Base-by-base conservation (phyloP, 2,797 vertebrate genomes). In the Myripristis murdjan region DNA sequence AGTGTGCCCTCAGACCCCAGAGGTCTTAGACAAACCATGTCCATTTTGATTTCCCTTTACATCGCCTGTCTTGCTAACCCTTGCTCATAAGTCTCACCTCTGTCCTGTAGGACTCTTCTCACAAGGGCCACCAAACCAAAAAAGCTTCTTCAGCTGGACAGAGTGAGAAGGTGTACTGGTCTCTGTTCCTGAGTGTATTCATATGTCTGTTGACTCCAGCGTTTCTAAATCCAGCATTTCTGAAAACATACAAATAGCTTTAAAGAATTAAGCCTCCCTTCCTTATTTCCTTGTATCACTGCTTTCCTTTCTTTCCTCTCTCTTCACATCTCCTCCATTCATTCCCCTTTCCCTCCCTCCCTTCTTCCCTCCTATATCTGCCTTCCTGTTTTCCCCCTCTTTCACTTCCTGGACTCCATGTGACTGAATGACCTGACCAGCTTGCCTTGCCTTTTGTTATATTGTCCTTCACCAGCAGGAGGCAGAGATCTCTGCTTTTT, bases 81-180 rank as follows among this genome's bases (percentile, higher is more conserved):
- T n/a, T 28, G 15, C 33, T 69, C 4, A 37, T 33, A 2, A n/a
- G 75, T 33, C 2, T 35, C 10, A 33, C 11, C 53, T 69, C 73
- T 23, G 1, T 67, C 84, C 85, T 2, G 1, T 83, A 99, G 98
- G 98, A 99, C 86, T 99, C 99, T 67, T 97, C 96, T 1, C 96
- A 97, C 0, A 97, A 98, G 87, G 98, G 97, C 84, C 96, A 98
- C 92, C 99, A 99, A 96, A 99, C 97, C 89, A 98, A 98, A 95
- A 95, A 93, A 99, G 98, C 88, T 99, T 98, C 83, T 53, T 94
- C 85, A 96, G 95, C 66, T 92, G 98, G 87, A 91, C 96, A 82
- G 97, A 98, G 92, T 93, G 97, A 82, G 97, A 99, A 80, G 97
- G 99, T 81, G 95, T 99, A 16, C 81, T 99, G 86, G 97, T 97